phyloP scores from a whole-genome alignment of 2,888 invertebrate species.

The Rotaria macrura region DNA sequence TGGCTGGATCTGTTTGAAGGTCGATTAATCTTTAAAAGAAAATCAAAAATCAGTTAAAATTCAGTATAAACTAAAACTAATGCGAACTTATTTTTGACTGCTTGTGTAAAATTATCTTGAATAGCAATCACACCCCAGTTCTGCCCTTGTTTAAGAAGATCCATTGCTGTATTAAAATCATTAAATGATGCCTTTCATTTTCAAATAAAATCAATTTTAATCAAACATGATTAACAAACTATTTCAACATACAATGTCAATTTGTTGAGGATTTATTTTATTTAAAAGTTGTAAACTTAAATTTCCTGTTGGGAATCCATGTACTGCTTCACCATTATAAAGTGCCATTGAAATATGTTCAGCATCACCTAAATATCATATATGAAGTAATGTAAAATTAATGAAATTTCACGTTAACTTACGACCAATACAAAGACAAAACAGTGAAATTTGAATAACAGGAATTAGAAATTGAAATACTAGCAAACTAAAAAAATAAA shows the following conservation, averaged over 20 bases:
- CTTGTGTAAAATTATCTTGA: slow-evolving; percentile 76
- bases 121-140: slow-evolving; percentile 81
- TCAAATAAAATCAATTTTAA: background rate
- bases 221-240: background rate
- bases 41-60: background rate
- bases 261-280: background rate
- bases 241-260: background rate
- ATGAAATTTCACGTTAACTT: too few species aligned
- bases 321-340: slow-evolving; percentile 60
- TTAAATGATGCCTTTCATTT: slow-evolving; percentile 26
- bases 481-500: too few species aligned
- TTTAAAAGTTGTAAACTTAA: slow-evolving; percentile 3
- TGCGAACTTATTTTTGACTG: slow-evolving; percentile 51
- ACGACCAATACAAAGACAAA: slow-evolving; percentile 66
- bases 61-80: background rate
- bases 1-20: background rate
- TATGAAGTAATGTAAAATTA: too few species aligned
- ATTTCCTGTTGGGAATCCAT: background rate
- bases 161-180: slow-evolving; percentile 58
- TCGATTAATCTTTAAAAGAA: background rate
- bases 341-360: background rate
- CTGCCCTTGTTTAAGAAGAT: slow-evolving; percentile 64
- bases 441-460: slow-evolving; percentile 80
- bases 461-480: slow-evolving; percentile 58
- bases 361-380: slow-evolving; percentile 18